Evolutionary conservation across 1,140 invertebrate species (phyloP).

Genomic region (Diorhabda sublineata): DNA sequence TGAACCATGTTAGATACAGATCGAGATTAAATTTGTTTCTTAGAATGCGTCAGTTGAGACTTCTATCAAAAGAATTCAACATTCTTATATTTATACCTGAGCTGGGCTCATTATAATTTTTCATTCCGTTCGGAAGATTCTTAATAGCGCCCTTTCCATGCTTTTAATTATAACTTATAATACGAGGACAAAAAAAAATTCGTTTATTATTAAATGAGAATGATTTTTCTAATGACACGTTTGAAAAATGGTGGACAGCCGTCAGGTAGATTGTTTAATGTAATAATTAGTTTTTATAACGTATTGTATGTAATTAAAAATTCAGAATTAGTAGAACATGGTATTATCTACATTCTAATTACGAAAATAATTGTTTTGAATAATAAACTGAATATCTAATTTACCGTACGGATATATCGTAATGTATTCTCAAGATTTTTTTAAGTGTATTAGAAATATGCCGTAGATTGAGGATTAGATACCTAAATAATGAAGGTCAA

Average conservation of each 20-base stretch:
- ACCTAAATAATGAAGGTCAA: too few relatives aligned
- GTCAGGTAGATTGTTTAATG: background rate
- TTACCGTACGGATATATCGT: too few relatives aligned
- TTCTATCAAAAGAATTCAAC: conserved; percentile 1
- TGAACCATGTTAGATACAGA: background rate
- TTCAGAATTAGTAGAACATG: conserved; percentile 1
- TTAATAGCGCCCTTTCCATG: conserved; percentile 4
- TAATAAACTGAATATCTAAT: background rate
- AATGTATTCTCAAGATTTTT: too few relatives aligned
- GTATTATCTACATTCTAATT: background rate
- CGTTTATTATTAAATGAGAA: background rate
- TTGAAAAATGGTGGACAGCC: background rate
- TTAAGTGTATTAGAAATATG: too few relatives aligned
- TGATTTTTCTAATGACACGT: conserved; percentile 1
- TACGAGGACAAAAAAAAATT: background rate
- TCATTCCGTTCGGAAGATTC: background rate
- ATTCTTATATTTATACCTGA: background rate
- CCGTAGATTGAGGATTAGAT: too few relatives aligned
- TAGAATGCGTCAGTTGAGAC: background rate
- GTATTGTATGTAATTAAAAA: conserved; percentile 1
- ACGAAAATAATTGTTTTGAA: background rate
- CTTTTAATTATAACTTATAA: background rate
- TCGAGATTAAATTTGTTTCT: background rate
- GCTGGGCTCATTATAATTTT: background rate
- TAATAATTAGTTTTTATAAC: background rate